These are phyloP conservation scores for Xanthostigma xanthostigma DNA, from an alignment of 2,888 invertebrate genomes.

Conservation along the genomic window DNA sequence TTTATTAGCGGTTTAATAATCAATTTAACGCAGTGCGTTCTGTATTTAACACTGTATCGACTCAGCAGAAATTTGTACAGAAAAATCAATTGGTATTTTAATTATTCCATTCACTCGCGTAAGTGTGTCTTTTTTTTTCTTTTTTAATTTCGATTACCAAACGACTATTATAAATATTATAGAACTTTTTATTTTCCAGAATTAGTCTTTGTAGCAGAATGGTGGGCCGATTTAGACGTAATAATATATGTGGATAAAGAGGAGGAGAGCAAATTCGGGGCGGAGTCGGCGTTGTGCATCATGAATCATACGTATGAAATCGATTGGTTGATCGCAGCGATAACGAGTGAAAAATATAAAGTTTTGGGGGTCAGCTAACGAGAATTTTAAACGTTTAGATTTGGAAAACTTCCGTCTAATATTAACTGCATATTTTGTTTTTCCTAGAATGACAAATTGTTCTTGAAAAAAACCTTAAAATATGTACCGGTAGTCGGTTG, in stretches of 20 bases:
- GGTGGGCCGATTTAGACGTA: slow-evolving; percentile 67
- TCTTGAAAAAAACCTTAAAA: slow-evolving; percentile 75
- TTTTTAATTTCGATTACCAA: neutral
- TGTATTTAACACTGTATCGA: slow-evolving; percentile 57
- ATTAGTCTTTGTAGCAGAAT: slow-evolving; percentile 72
- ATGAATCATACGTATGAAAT: slow-evolving; percentile 87
- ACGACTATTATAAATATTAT: neutral
- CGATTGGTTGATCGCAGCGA: slow-evolving; percentile 83
- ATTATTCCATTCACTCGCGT: slow-evolving; percentile 75
- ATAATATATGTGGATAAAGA: slow-evolving; percentile 57
- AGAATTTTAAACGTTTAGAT: neutral
- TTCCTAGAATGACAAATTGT: slow-evolving; percentile 72
- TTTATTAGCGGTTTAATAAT: slow-evolving; percentile 64
- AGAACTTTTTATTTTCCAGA: slow-evolving; percentile 36
- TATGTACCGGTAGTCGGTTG: slow-evolving; percentile 83
- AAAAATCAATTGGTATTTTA: slow-evolving; percentile 67
- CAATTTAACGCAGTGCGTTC: slow-evolving; percentile 54
- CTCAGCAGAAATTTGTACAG: slow-evolving; percentile 59
- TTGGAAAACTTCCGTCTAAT: neutral
- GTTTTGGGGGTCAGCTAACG: slow-evolving; percentile 55
- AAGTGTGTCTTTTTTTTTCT: too few species aligned
- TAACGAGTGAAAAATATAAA: slow-evolving; percentile 58
- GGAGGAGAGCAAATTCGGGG: slow-evolving; percentile 58
- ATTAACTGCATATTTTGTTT: slow-evolving; percentile 10
- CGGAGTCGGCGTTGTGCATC: slow-evolving; percentile 67